Evolutionary conservation across 2,888 invertebrate species (phyloP).

Genomic region (Nomada ruficornis): DNA sequence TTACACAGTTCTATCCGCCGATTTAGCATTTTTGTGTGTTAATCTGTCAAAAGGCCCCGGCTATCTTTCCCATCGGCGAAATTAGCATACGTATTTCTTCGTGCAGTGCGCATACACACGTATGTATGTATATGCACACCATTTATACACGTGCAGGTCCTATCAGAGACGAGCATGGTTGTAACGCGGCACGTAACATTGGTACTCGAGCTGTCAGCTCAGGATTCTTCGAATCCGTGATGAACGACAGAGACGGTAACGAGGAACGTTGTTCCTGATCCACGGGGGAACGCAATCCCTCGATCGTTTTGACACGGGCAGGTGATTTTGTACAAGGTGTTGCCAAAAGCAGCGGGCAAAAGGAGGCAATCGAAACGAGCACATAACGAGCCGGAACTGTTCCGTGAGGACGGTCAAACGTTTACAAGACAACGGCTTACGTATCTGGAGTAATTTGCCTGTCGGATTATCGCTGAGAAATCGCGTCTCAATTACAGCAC

Average conservation of each 20-base stretch:
- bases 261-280: slow-evolving; percentile 46
- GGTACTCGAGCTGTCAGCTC: neutral
- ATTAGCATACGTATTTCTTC: slow-evolving; percentile 51
- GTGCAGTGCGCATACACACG: neutral
- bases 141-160: no score
- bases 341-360: slow-evolving; percentile 50
- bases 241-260: slow-evolving; percentile 60
- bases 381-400: slow-evolving; percentile 55
- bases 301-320: slow-evolving; percentile 48
- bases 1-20: slow-evolving; percentile 5
- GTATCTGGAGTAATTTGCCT: slow-evolving; percentile 72
- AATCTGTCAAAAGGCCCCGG: slow-evolving; percentile 19
- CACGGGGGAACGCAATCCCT: slow-evolving; percentile 55
- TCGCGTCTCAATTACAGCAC: slow-evolving; percentile 75
- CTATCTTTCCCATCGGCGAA: slow-evolving; percentile 18
- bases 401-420: slow-evolving; percentile 6
- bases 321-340: slow-evolving; percentile 29
- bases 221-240: slow-evolving; percentile 28
- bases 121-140: neutral
- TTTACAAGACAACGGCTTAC: slow-evolving; percentile 47
- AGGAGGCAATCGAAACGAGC: neutral
- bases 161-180: slow-evolving; percentile 12
- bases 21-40: slow-evolving; percentile 36
- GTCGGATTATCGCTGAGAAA: slow-evolving; percentile 77
- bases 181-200: neutral